Evolutionary conservation across 2,888 invertebrate species (phyloP).

Genomic region (Diplolepis rosae): DNA sequence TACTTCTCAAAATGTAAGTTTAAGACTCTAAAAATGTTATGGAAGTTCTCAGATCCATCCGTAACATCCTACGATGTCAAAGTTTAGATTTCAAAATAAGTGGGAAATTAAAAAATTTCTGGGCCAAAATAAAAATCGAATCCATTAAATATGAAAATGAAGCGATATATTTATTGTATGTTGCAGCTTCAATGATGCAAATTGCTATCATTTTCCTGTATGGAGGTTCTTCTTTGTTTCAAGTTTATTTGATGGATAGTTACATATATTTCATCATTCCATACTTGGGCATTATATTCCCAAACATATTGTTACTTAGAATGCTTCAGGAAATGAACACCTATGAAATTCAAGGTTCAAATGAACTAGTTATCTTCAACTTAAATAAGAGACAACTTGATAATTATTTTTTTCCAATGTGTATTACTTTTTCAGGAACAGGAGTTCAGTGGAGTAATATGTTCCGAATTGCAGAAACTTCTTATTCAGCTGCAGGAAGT

Average conservation of each 20-base stretch:
- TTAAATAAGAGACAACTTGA: not conserved
- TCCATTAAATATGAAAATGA: no score
- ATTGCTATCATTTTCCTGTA: constrained; percentile 33
- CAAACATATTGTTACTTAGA: constrained; percentile 34
- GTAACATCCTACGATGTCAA: no score
- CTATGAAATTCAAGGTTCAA: constrained; percentile 24
- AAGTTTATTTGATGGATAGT: constrained; percentile 18
- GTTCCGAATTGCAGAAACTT: constrained; percentile 61
- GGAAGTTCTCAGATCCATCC: no score
- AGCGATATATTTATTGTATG: not conserved
- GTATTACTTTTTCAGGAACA: constrained; percentile 71
- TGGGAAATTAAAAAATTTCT: no score
- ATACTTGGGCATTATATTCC: constrained; percentile 37
- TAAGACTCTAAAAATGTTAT: no score
- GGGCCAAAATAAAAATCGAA: no score
- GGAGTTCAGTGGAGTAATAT: constrained; percentile 74
- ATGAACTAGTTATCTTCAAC: not conserved
- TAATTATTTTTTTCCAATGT: no score
- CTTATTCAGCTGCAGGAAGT: constrained; percentile 57
- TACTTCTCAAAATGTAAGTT: constrained; percentile 39
- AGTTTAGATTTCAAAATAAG: no score
- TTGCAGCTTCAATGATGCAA: constrained; percentile 36
- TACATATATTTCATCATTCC: constrained; percentile 19
- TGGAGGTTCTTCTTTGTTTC: constrained; percentile 23
- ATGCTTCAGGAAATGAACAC: constrained; percentile 29